phyloP scores from a whole-genome alignment of 2,797 vertebrate species.

The Todus mexicanus region DNA sequence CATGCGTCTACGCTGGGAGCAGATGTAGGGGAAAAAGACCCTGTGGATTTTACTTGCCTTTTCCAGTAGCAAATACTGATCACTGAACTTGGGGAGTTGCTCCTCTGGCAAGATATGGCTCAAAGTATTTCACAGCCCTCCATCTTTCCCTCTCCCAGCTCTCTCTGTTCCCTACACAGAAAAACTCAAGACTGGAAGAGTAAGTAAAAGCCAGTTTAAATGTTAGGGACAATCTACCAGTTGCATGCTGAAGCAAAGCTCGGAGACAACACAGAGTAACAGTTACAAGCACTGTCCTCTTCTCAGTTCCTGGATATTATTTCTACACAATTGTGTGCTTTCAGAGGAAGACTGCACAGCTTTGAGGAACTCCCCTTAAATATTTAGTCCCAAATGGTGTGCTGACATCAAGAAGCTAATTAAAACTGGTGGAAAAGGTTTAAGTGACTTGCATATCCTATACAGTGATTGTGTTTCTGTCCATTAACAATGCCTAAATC shows the following conservation, averaged over 20 bases:
- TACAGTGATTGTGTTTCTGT: background rate
- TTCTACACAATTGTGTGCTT: background rate
- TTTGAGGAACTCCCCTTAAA: background rate
- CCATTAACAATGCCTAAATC: background rate
- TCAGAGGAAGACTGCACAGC: background rate
- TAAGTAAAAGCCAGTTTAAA: background rate
- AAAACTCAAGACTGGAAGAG: background rate
- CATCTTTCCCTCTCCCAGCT: background rate
- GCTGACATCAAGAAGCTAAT: background rate
- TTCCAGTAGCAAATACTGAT: background rate
- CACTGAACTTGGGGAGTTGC: background rate
- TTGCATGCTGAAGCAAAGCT: background rate
- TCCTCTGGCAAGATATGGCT: background rate
- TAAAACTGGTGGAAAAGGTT: background rate
- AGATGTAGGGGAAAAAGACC: background rate
- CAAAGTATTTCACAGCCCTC: background rate
- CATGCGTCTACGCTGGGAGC: rapidly evolving
- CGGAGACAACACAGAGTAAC: background rate
- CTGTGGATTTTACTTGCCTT: background rate
- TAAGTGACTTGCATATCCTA: background rate
- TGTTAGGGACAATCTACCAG: background rate
- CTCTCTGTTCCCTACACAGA: background rate
- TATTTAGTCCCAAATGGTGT: background rate
- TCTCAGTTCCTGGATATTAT: background rate
- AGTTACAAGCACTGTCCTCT: background rate